Base-by-base conservation (phyloP, 1,140 invertebrate species). In the Pseudoatta argentina region DNA sequence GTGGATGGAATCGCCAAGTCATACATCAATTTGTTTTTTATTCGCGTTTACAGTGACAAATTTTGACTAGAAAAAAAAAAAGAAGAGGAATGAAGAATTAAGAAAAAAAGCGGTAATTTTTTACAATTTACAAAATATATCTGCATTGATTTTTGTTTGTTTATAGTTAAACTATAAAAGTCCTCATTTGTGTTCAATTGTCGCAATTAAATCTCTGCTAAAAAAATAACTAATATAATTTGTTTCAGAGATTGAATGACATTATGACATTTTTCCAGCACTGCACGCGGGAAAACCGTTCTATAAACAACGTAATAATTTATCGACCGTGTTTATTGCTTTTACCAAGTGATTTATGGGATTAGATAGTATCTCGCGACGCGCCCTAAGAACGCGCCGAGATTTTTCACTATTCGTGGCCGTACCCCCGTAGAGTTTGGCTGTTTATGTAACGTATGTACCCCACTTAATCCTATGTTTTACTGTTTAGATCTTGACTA, bases 391-490 rank as follows among this genome's bases (percentile, higher is more conserved):
- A 61, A 61, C 64, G 85, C 71, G 64, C 86, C 27, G 81, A 90
- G 87, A 90, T 90, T 88, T 90, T 90, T 90, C 88, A 88, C 78
- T 86, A 78, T 64, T 69, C 77, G 66, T 48, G 55, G 66, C 76
- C 48, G 87, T 73, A 88, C 55, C 81, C 87, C 88, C 83, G 81
- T 85, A 10, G 88, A 85, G 86, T 27, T 57, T 18, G 30, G 86
- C 76, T 92, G 91, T 92, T 91, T 92, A 92, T 71, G 86, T 78
- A 86, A 87, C 85, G 85, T 55, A 81, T 88, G 78, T 91, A 90
- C 78, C 89, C 91, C 91, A 92, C 91, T 92, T 92, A 92, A 92
- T 92, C 86, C 86, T 53, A 51, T 91, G 91, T 91, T 92, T 91
- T 91, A 90, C 75, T 92, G 89, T 92, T 92, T 92, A 89, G 85